Base-by-base conservation (phyloP, 2,113 vertebrate genomes). In the Anolis sagrei region DNA sequence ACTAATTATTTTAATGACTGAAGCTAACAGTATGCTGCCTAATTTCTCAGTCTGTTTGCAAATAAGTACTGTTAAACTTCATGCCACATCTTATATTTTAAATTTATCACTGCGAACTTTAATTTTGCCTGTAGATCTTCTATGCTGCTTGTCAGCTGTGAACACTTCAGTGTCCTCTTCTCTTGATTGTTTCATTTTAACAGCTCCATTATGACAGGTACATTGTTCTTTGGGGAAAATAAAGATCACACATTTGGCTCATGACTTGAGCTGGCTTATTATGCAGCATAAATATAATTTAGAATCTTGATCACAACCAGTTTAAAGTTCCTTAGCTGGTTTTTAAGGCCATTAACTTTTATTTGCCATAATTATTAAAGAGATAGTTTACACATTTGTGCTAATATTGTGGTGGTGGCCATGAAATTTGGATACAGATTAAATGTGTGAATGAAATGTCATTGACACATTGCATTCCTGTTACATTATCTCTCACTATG, bases 1-100 rank as follows among this genome's bases (percentile, higher is more conserved):
- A 89, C 88, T 88, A 87, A 89, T 92, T 83, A 80, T 89, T 92
- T 93, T 92, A 88, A 90, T 87, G 76, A 54, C 73, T 86, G 36
- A 90, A 85, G 80, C 87, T 91, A 92, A 84, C 72, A 93, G 61
- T 91, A 83, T 89, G 84, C 69, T 76, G 79, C 86, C 51, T 88
- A 83, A 88, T 87, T 92, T 92, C 62, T 72, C 81, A 83, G 64
- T 89, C 18, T 27, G 14, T 32, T 36, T 89, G 29, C 82, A 86
- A 88, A 81, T 82, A 87, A 36, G 44, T 89, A 64, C 81, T 80
- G 75, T 83, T 89, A 86, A n/a, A 89, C 87, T 92, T 90, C 82
- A 76, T 87, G 66, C 62, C 69, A 72, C 72, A 66, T 72, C 83
- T 34, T 86, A 25, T 89, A 83, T 85, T 90, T 87, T 89, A n/a